These are phyloP conservation scores for Adela reaumurella DNA, from an alignment of 2,888 invertebrate species.

Conservation along the genomic window DNA sequence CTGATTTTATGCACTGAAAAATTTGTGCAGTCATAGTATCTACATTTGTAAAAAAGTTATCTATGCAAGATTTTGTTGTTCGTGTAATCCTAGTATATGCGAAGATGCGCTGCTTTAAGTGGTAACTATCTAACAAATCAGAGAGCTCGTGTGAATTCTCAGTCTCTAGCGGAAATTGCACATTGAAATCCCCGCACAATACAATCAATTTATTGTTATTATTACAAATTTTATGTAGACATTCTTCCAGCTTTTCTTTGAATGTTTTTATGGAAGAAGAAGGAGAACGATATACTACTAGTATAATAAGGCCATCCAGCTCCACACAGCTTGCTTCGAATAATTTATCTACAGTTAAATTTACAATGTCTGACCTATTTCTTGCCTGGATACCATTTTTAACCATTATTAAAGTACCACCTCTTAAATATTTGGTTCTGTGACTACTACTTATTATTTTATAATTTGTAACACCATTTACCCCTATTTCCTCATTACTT, in stretches of 20 bases:
- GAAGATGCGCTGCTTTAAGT: conserved; percentile 3
- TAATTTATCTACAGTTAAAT: conserved; percentile 1
- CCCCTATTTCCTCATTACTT: neutral
- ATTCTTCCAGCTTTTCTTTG: neutral
- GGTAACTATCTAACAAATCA: conserved; percentile 1
- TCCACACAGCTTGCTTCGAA: conserved; percentile 1
- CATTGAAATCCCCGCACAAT: conserved; percentile 2
- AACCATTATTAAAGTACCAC: conserved; percentile 3
- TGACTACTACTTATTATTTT: conserved; percentile 4
- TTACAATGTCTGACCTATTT: conserved; percentile 2
- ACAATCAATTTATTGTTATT: conserved; percentile 1
- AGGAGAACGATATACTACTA: neutral
- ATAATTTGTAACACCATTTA: conserved; percentile 1
- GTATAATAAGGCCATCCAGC: neutral
- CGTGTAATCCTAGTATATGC: conserved; percentile 1
- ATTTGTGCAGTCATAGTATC: neutral
- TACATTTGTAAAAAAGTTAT: conserved; percentile 1
- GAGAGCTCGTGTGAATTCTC: neutral
- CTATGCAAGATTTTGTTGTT: neutral
- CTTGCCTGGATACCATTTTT: neutral
- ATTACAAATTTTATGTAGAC: neutral
- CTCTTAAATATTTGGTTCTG: conserved; percentile 2
- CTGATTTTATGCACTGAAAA: neutral
- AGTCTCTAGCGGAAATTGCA: neutral
- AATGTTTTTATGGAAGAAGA: neutral